A percentile compares a stretch with the other conserved stretches of the same genome.
phyloP scores from a whole-genome alignment of 1,140 invertebrate species.

The Tetragnatha versicolor region DNA sequence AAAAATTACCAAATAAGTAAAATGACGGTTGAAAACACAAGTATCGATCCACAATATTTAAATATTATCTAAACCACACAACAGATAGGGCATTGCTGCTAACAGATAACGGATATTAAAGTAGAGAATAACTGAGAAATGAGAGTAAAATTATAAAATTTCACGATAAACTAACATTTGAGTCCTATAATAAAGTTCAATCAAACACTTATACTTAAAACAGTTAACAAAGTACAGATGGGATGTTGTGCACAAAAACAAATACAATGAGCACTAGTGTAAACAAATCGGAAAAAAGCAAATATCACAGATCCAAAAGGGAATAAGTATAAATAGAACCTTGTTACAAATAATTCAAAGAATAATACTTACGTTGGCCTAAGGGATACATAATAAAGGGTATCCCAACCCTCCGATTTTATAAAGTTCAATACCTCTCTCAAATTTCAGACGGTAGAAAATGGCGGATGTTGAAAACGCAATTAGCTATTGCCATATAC shows the following conservation, averaged over 20 bases:
- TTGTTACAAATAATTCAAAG: background rate
- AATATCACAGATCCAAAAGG: background rate
- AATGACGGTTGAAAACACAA: background rate
- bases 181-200: background rate
- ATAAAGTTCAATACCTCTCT: background rate
- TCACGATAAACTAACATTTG: background rate
- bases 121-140: no score
- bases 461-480: constrained; percentile 33
- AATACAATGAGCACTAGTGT: background rate
- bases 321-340: background rate
- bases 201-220: background rate
- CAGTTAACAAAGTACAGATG: background rate
- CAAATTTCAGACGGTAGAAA: constrained; percentile 1
- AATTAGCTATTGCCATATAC: constrained; percentile 9
- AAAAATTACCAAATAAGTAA: background rate
- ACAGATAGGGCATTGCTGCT: no score
- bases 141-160: background rate
- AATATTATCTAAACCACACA: no score
- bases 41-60: background rate
- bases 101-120: no score
- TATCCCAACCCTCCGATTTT: constrained; percentile 25
- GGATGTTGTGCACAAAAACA: no score
- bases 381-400: constrained; percentile 46
- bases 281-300: background rate
- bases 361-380: constrained; percentile 42